Evolutionary conservation across 1,140 invertebrate species (phyloP), one percentile per base, ranked within the genome.

Genomic region (Cydia strobilella): DNA sequence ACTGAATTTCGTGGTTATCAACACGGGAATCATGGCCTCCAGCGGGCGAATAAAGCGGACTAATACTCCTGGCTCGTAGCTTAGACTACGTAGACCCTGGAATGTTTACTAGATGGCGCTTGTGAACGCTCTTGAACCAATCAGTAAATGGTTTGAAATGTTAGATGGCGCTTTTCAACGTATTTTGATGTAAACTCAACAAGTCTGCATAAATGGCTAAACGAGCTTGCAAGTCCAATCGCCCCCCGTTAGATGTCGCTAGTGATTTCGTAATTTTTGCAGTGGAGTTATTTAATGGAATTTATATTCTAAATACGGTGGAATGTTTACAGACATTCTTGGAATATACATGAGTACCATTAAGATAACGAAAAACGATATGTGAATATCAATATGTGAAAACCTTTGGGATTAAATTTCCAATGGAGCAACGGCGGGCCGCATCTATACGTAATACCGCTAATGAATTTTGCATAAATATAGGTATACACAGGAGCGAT

Each of bases 191-290:
- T n/a, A 18, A 18, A 23, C 20, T 6, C 54, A 59, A 18, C n/a
- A 23, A 23, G 48, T 20, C 23, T 20, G 20, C 73, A 20, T 62
- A 65, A 63, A 73, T 65, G 35, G 6, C 1, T 20, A n/a, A 20
- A 25, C 59, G 54, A 42, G 15, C 48, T 72, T 48, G 20, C 48
- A 69, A 45, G 54, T 81, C 42, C 13, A 13, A 39, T 13, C 23
- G 74, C 77, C 76, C 72, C 78, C 73, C 75, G 77, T n/a, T 20
- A 77, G 79, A 76, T 78, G 79, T 27, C 77, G 71, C 71, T 75
- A 72, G 20, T 71, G 54, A 12, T 25, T 42, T 3, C 63, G 71
- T 72, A n/a, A 25, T 23, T 23, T 48, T 54, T 10, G n/a, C 2
- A 59, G 7, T 59, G 54, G 54, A 59, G 51, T 54, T 54, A 18